These are phyloP conservation scores for Colletes collaris DNA, from an alignment of 2,888 invertebrate species.

Conservation along the genomic window DNA sequence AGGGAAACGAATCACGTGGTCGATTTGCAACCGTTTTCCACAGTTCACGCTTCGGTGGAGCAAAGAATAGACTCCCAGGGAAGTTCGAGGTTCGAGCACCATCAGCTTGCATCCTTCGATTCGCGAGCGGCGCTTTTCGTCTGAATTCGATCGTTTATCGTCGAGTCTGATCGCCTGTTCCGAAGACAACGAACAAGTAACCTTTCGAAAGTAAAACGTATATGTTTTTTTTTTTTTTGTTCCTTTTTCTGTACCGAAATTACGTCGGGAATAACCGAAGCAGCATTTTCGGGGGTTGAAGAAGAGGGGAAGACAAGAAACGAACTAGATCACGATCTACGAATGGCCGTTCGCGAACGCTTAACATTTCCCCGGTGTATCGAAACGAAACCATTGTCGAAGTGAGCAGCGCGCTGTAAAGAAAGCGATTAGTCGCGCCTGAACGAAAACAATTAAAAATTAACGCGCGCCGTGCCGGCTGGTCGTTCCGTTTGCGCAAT, in stretches of 20 bases:
- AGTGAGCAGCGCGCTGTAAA: background rate
- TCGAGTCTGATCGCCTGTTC: background rate
- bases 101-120: constrained; percentile 27
- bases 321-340: background rate
- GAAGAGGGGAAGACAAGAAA: background rate
- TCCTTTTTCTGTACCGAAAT: no score
- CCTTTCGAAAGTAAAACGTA: background rate
- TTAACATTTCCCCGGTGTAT: background rate
- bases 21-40: background rate
- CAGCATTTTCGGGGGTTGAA: no score
- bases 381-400: background rate
- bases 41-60: constrained; percentile 24
- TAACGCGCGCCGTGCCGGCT: constrained; percentile 2
- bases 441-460: no score
- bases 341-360: background rate
- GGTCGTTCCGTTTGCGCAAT: constrained; percentile 16
- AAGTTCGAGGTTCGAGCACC: constrained; percentile 15
- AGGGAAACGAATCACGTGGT: background rate
- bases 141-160: constrained; percentile 10
- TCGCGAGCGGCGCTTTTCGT: constrained; percentile 33
- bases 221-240: background rate
- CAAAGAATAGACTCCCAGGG: constrained; percentile 33
- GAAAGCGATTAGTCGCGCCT: no score
- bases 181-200: background rate
- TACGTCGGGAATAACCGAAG: no score